phyloP scores from a whole-genome alignment of 1,140 invertebrate genomes.

The Diachasma alloeum region DNA sequence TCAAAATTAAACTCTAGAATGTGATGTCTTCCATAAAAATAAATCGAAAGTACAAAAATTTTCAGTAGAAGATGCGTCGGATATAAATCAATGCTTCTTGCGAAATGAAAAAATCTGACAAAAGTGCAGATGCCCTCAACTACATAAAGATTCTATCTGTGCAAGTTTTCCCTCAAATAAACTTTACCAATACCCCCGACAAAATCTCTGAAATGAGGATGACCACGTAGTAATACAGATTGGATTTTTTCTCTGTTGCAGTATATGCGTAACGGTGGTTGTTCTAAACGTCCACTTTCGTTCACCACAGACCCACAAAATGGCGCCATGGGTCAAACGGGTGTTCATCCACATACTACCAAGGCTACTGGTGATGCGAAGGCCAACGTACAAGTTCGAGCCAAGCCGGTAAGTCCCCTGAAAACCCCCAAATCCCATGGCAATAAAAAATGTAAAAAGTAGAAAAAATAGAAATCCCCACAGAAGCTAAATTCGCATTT shows the following conservation, averaged over 20 bases:
- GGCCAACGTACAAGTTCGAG: conserved; percentile 84
- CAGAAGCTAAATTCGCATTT: not conserved
- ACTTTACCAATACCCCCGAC: no score
- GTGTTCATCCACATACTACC: conserved; percentile 93
- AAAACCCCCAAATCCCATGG: not conserved
- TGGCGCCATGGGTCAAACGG: conserved; percentile 92
- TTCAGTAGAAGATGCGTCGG: no score
- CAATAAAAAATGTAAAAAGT: not conserved
- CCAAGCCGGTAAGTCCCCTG: conserved; percentile 70
- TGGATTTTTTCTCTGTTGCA: conserved; percentile 65
- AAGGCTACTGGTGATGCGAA: conserved; percentile 81
- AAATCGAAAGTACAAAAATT: no score
- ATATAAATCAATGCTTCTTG: no score
- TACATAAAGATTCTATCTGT: no score
- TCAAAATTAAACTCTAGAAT: no score
- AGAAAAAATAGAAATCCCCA: not conserved
- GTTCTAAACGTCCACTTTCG: conserved; percentile 97
- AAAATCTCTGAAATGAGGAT: no score
- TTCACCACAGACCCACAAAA: conserved; percentile 92
- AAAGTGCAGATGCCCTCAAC: no score
- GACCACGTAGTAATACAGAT: no score
- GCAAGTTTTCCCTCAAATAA: no score
- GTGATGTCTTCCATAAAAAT: no score
- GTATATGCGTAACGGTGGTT: conserved; percentile 98
- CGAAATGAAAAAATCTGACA: no score